A percentile compares a stretch with the other conserved stretches of the same genome.
These are phyloP conservation scores for Yoshiicerus persimilis DNA, from an alignment of 1,140 invertebrate species.

Conservation along the genomic window DNA sequence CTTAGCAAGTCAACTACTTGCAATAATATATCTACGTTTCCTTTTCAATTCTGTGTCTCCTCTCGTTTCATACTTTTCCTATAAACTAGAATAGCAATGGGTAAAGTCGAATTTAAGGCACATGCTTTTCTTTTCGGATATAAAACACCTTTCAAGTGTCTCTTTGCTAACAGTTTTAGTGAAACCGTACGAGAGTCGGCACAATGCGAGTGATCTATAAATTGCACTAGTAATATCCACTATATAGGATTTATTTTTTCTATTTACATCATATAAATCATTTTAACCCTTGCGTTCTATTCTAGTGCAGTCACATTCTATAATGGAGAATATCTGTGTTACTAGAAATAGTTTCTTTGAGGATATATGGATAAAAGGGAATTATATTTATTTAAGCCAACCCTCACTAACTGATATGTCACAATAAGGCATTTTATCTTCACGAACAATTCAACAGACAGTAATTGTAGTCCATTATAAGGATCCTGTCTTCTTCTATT, in stretches of 20 bases:
- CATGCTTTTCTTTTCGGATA: not conserved
- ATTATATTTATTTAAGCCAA: not conserved
- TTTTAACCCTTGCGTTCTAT: not conserved
- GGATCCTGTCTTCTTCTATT: not conserved
- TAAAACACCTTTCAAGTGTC: slow-evolving; percentile 15
- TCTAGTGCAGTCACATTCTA: no score
- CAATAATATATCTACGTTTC: not conserved
- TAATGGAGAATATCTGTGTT: not conserved
- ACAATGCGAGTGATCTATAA: not conserved
- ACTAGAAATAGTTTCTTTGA: not conserved
- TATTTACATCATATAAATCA: not conserved
- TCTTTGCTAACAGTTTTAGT: not conserved
- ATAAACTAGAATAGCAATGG: not conserved
- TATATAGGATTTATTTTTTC: not conserved
- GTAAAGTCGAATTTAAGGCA: not conserved
- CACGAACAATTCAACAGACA: not conserved
- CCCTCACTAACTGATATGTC: not conserved
- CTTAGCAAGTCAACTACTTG: not conserved
- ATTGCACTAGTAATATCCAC: not conserved
- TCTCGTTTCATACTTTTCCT: not conserved
- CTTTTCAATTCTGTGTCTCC: not conserved
- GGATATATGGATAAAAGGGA: not conserved
- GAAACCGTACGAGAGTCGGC: not conserved
- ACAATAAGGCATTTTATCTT: not conserved
- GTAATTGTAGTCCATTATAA: not conserved